Evolutionary conservation across 2,888 invertebrate species (phyloP).

Genomic region (Habrosyne pyritoides): DNA sequence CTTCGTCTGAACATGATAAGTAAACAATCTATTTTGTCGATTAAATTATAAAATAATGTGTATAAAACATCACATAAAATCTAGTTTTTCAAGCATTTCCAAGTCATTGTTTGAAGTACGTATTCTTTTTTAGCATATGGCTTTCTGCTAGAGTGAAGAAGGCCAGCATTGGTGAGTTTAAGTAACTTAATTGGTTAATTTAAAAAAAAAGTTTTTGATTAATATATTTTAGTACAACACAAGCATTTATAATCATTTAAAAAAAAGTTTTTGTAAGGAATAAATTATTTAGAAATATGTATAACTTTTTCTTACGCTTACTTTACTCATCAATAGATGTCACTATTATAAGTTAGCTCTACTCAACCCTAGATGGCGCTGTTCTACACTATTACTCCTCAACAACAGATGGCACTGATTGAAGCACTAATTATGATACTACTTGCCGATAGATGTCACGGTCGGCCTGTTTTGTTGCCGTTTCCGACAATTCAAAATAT

Average conservation of each 20-base stretch:
- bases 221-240: too few relatives aligned
- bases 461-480: conserved; percentile 13
- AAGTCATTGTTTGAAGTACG: conserved; percentile 33
- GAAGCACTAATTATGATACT: conserved; percentile 14
- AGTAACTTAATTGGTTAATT: too few relatives aligned
- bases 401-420: conserved; percentile 37
- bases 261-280: background rate
- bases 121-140: conserved; percentile 33
- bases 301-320: background rate
- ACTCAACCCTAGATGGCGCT: conserved; percentile 12
- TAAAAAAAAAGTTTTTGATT: background rate
- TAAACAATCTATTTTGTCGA: conserved; percentile 22
- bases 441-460: conserved; percentile 29
- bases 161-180: background rate
- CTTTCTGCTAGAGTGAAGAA: background rate
- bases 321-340: conserved; percentile 38
- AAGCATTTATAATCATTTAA: too few relatives aligned
- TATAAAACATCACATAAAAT: conserved; percentile 34
- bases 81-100: conserved; percentile 25
- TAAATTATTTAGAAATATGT: too few relatives aligned
- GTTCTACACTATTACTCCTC: conserved; percentile 26
- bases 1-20: conserved; percentile 55
- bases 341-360: conserved; percentile 12
- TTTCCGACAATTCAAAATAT: background rate
- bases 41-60: conserved; percentile 27